Conservation (phyloP, 2,888 invertebrate genomes). For the Eilema caniola region DNA sequence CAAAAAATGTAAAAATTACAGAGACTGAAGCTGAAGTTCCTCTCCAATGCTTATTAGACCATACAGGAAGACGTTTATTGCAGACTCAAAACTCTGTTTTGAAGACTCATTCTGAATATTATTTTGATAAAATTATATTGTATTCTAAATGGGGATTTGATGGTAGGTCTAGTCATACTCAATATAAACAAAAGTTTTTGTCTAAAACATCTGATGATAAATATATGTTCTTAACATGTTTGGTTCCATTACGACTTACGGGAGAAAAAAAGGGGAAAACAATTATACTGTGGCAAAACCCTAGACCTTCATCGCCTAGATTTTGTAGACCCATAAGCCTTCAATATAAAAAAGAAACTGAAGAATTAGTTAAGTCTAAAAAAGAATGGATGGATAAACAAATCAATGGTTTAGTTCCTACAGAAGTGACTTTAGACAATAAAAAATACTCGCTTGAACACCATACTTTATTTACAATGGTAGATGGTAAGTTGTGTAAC, state of each 20-base stretch:
- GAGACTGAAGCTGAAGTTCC: no score
- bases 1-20: no score
- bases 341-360: constrained; percentile 20
- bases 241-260: background rate
- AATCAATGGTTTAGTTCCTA: no score
- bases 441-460: background rate
- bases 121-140: no score
- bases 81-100: no score
- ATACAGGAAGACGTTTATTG: no score
- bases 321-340: constrained; percentile 24
- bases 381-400: no score
- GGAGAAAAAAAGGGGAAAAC: constrained; percentile 4
- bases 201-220: background rate
- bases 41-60: no score
- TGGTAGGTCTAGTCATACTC: no score
- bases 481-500: constrained; percentile 14
- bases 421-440: background rate
- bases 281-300: constrained; percentile 21
- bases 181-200: no score
- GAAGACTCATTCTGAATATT: no score
- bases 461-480: background rate
- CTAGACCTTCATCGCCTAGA: constrained; percentile 23
- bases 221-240: constrained; percentile 15
- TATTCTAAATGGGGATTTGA: no score
- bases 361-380: constrained; percentile 9